These are phyloP conservation scores for Volucella zonaria DNA, from an alignment of 2,888 invertebrate genomes.

Conservation along the genomic window DNA sequence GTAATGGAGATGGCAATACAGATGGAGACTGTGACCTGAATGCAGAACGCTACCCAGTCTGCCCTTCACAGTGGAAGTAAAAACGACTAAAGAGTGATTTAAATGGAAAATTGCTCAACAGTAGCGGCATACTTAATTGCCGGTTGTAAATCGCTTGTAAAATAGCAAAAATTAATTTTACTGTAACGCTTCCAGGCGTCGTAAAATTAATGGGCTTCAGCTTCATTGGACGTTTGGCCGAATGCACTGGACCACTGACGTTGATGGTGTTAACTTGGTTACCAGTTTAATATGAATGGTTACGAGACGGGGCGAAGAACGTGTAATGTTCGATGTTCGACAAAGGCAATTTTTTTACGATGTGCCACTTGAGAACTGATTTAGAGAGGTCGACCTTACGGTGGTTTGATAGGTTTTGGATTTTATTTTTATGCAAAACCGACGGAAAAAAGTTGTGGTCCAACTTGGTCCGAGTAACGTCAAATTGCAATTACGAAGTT, in stretches of 20 bases:
- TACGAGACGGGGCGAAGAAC: not conserved
- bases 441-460: no score
- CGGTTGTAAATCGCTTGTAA: conserved; percentile 70
- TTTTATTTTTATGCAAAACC: not conserved
- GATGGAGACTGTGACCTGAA: no score
- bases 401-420: not conserved
- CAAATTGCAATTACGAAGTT: not conserved
- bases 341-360: conserved; percentile 55
- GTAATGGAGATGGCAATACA: no score
- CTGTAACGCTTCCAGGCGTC: conserved; percentile 71
- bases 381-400: conserved; percentile 61
- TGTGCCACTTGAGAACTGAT: conserved; percentile 71
- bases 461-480: not conserved
- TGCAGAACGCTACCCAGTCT: not conserved
- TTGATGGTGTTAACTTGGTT: not conserved
- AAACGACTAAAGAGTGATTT: conserved; percentile 31
- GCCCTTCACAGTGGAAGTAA: not conserved
- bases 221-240: conserved; percentile 17
- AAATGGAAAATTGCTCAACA: conserved; percentile 70
- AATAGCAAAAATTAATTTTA: conserved; percentile 74
- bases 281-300: conserved; percentile 26
- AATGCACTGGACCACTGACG: conserved; percentile 18
- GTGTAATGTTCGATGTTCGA: conserved; percentile 9
- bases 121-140: conserved; percentile 70
- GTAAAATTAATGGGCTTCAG: conserved; percentile 61